Evolutionary conservation across 2,113 vertebrate genomes (phyloP).

Genomic region (Campylomormyrus numenius): DNA sequence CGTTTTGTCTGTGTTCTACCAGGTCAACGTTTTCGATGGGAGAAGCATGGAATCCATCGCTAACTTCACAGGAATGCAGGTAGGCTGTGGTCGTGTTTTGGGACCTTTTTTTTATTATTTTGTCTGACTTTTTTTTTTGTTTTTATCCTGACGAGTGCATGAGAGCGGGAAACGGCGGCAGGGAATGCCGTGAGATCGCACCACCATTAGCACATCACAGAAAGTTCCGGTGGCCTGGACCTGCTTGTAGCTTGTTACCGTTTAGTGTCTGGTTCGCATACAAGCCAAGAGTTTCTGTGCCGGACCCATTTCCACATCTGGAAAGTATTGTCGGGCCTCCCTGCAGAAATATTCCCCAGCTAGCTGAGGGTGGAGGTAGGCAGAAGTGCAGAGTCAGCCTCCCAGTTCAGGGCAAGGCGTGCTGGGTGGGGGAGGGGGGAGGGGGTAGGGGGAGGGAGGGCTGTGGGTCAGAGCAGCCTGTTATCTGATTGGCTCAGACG

Average conservation of each 20-base stretch:
- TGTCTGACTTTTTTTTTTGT: neutral
- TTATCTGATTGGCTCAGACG: neutral
- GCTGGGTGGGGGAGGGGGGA: neutral
- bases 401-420: neutral
- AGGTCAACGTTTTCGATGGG: slow-evolving; percentile 93
- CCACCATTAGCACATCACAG: neutral
- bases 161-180: neutral
- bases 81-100: slow-evolving; percentile 38
- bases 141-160: neutral
- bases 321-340: slow-evolving; percentile 26
- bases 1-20: slow-evolving; percentile 26
- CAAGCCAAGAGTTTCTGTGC: slow-evolving; percentile 30
- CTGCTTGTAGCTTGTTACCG: slow-evolving; percentile 10
- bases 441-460: neutral
- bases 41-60: slow-evolving; percentile 80
- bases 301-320: slow-evolving; percentile 34
- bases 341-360: neutral
- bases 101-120: neutral
- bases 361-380: neutral
- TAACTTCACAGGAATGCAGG: slow-evolving; percentile 93
- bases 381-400: slow-evolving; percentile 22
- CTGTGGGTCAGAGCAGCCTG: neutral
- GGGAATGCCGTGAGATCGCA: neutral
- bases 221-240: neutral
- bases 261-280: slow-evolving; percentile 26